phyloP scores from a whole-genome alignment of 2,888 invertebrate genomes.

The Chouioia cunea region DNA sequence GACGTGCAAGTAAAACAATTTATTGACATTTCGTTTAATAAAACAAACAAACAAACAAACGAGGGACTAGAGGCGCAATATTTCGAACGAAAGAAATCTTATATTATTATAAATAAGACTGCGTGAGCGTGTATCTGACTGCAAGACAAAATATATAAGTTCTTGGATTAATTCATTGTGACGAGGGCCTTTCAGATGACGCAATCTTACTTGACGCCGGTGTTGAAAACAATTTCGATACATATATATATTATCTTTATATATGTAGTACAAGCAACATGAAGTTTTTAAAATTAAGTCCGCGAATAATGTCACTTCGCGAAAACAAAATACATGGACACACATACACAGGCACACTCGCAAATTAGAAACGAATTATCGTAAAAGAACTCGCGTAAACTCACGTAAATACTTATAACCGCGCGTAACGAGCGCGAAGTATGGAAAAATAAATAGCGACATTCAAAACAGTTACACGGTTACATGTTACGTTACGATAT shows the following conservation, averaged over 20 bases:
- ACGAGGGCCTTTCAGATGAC: neutral
- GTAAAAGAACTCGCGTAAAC: conserved; percentile 15
- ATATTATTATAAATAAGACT: conserved; percentile 42
- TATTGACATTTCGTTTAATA: conserved; percentile 1
- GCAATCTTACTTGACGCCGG: conserved; percentile 8
- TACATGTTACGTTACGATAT: conserved; percentile 50
- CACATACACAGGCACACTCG: neutral
- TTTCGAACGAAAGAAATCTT: conserved; percentile 34
- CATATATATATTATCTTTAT: conserved; percentile 35
- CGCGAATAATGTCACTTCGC: conserved; percentile 3
- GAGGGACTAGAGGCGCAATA: conserved; percentile 43
- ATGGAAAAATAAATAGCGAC: conserved; percentile 29
- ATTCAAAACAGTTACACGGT: conserved; percentile 43
- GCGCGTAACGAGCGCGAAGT: conserved; percentile 32
- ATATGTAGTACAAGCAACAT: conserved; percentile 19
- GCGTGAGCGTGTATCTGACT: conserved; percentile 39
- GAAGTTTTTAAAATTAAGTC: conserved; percentile 41
- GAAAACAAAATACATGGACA: conserved; percentile 13
- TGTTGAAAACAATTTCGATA: conserved; percentile 28
- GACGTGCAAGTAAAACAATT: conserved; percentile 5
- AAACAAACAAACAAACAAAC: too few relatives aligned
- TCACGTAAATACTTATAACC: conserved; percentile 12
- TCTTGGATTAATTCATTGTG: conserved; percentile 29
- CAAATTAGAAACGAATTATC: conserved; percentile 30
- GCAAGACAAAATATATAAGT: conserved; percentile 25